Base-by-base conservation (phyloP, 2,113 vertebrate species). In the Sylvia atricapilla region DNA sequence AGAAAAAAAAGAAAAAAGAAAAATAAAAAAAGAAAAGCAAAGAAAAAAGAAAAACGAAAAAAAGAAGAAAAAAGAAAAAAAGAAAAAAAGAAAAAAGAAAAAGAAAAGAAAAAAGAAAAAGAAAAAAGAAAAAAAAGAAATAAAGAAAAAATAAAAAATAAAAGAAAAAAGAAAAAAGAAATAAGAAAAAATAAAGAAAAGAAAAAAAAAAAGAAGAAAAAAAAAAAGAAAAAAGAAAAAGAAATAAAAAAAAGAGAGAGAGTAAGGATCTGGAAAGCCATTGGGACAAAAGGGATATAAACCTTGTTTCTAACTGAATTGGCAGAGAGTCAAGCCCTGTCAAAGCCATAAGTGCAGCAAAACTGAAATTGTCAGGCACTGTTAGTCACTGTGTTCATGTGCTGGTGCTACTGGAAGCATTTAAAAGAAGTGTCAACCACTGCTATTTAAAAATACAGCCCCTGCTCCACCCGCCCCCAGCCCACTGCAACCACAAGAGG, bases 311-410 rank as follows among this genome's bases (percentile, higher is more conserved):
- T 95, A 97, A 75, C 25, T 50, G 82, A 89, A 55, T 2, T 97
- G 96, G 96, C 96, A 95, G 77, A 47, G 92, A 95, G 80, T 93
- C 92, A 97, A 93, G 49, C 79, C 33, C 66, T 96, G 96, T 95
- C 96, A 97, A 87, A 94, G 85, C 92, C 94, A 83, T 93, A 78
- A 95, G 84, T 63, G 89, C 91, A 83, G 77, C 74, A 85, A 93
- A 96, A 92, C 70, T 84, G 67, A 83, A 87, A 83, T 78, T 96
- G 96, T 94, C 92, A 96, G 92, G 89, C 62, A 30, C 56, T n/a
- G 77, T 96, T 94, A 94, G 70, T 94, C 89, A 93, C 82, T 90
- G 76, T 60, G 92, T 28, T 79, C 89, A 78, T 84, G 59, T 19
- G 74, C 76, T 66, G 89, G 55, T 52, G 89, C 87, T 81, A 75